Conservation (phyloP, 2,797 vertebrate genomes). For the Psittacula derbiana region DNA sequence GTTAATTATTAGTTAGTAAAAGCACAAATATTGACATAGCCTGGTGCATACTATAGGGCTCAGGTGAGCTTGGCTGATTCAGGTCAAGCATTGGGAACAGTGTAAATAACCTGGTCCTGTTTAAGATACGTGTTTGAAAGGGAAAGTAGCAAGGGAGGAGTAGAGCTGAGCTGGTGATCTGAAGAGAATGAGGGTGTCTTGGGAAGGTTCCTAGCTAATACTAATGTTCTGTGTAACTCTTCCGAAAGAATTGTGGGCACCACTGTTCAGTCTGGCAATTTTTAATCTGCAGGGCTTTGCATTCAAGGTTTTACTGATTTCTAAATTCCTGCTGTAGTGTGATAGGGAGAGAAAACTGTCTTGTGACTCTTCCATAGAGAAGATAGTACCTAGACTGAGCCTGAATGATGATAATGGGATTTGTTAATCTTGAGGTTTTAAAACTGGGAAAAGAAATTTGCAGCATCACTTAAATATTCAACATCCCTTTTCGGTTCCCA, state of each 20-base stretch:
- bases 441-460: background rate
- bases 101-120: conserved; percentile 3
- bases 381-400: background rate
- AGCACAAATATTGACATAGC: conserved; percentile 54
- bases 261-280: background rate
- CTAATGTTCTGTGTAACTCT: background rate
- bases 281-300: background rate
- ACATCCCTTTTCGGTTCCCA: background rate
- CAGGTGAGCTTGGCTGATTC: background rate
- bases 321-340: background rate
- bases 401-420: background rate
- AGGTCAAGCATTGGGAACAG: background rate
- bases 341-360: background rate
- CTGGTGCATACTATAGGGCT: background rate
- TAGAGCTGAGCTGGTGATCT: background rate
- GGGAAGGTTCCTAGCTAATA: background rate
- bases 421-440: background rate
- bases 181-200: background rate
- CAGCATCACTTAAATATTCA: background rate
- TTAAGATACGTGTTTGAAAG: background rate
- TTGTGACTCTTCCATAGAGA: background rate
- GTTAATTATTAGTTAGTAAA: conserved; percentile 51
- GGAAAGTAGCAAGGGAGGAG: background rate
- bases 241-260: background rate
- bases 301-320: background rate